phyloP scores from a whole-genome alignment of 2,113 vertebrate genomes.

The Mus spicilegus region DNA sequence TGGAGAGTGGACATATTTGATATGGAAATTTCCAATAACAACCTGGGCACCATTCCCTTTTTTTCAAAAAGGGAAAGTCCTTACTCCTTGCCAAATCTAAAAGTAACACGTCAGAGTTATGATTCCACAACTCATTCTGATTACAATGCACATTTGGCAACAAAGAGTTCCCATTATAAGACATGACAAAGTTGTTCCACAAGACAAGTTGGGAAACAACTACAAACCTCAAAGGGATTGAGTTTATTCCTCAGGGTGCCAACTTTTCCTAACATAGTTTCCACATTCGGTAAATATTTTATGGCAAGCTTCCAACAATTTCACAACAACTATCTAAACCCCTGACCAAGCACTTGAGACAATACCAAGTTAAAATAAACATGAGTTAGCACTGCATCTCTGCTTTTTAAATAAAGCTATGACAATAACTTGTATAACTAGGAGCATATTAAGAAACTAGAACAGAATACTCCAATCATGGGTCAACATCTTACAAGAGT shows the following conservation, averaged over 20 bases:
- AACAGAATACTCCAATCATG: not conserved
- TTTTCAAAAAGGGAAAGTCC: conserved; percentile 26
- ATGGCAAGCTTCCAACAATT: conserved; percentile 54
- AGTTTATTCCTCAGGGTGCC: conserved; percentile 52
- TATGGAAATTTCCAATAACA: conserved; percentile 26
- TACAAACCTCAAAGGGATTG: conserved; percentile 32
- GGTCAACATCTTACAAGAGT: conserved; percentile 22
- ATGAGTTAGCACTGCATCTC: not conserved
- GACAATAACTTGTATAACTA: not conserved
- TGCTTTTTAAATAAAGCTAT: not conserved
- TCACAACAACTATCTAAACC: conserved; percentile 63
- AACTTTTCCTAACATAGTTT: conserved; percentile 64
- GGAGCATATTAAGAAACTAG: conserved; percentile 13
- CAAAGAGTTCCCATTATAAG: conserved; percentile 36
- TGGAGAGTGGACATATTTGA: not conserved
- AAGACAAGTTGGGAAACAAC: conserved; percentile 47
- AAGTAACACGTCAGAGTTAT: conserved; percentile 41
- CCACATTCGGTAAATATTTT: conserved; percentile 62
- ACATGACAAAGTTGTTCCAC: conserved; percentile 24
- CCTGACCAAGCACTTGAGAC: conserved; percentile 38
- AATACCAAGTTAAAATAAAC: conserved; percentile 65
- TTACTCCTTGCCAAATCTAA: conserved; percentile 44
- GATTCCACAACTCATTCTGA: conserved; percentile 46
- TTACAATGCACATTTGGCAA: conserved; percentile 43
- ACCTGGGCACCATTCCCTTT: conserved; percentile 22